These are phyloP conservation scores for Vidua macroura DNA, from an alignment of 2,113 vertebrate genomes.

Conservation along the genomic window DNA sequence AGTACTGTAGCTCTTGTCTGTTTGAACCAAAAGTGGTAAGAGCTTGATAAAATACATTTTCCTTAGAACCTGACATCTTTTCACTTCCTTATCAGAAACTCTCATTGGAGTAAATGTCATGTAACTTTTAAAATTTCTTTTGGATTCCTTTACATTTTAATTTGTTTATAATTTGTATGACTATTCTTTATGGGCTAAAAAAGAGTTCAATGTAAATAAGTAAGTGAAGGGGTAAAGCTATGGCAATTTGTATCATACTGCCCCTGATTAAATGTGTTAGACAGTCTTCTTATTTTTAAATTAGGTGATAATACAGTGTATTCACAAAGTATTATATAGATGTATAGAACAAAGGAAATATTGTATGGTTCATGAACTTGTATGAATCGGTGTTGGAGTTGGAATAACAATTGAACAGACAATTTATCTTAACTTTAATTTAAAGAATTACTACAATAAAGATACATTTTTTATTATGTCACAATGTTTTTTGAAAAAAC, in stretches of 20 bases:
- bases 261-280: background rate
- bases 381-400: background rate
- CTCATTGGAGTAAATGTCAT: background rate
- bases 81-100: background rate
- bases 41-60: background rate
- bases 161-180: background rate
- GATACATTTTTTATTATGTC: background rate
- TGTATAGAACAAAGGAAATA: background rate
- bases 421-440: background rate
- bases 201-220: background rate
- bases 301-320: background rate
- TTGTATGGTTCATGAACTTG: background rate
- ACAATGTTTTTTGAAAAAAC: background rate
- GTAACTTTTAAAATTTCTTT: background rate
- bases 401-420: background rate
- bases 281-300: background rate
- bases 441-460: background rate
- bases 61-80: background rate
- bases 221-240: background rate
- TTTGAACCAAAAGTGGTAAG: background rate
- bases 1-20: background rate
- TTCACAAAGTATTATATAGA: background rate
- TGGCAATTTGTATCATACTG: background rate
- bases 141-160: background rate
- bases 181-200: background rate